Evolutionary conservation across 2,888 invertebrate species (phyloP), one percentile per base, ranked within the genome.

Genomic region (Drosophila mimetica): DNA sequence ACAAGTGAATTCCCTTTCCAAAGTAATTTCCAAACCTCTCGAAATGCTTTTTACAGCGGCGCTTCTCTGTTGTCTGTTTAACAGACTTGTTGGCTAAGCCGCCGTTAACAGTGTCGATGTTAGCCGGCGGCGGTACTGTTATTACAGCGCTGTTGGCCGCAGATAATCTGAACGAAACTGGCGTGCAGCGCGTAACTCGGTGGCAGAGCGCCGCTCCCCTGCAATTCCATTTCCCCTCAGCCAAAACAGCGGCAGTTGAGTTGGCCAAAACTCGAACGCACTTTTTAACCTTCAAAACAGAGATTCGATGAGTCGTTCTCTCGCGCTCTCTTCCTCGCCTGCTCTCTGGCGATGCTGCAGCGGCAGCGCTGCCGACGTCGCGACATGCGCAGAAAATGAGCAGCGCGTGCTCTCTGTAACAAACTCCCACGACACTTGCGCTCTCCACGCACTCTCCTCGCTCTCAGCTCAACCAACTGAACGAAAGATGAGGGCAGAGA

Each of bases 261-360:
- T 76, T 61, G 63, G 67, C 46, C 69, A 58, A 69, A 69, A 46
- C 34, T 6, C 72, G 50, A 77, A 88, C 87, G 87, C 87, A 88
- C 83, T 83, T 89, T 86, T 87, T 89, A 88, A 88, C 88, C 88
- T 89, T 88, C 88, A 88, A 89, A 84, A 71, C 52, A 57, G 71
- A 50, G 65, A 42, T 75, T 74, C 76, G 81, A 71, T 58, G 16
- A 66, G 69, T 44, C 5, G 32, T 51, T 70, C 32, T 32, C 22
- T 8, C 16, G 18, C 41, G 6, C 6, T 42, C 6, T 42, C 58
- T 70, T n/a, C 20, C 18, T n/a, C n/a, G 20, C 39, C 11, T 37
- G 37, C 51, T 47, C 46, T n/a, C 3, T 28, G 7, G 20, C 41
- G 47, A 63, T 53, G 34, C 47, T 50, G 28, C 55, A 53, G 30